These are phyloP conservation scores for Danaus melanippus DNA, from an alignment of 1,140 invertebrate species.

Conservation along the genomic window DNA sequence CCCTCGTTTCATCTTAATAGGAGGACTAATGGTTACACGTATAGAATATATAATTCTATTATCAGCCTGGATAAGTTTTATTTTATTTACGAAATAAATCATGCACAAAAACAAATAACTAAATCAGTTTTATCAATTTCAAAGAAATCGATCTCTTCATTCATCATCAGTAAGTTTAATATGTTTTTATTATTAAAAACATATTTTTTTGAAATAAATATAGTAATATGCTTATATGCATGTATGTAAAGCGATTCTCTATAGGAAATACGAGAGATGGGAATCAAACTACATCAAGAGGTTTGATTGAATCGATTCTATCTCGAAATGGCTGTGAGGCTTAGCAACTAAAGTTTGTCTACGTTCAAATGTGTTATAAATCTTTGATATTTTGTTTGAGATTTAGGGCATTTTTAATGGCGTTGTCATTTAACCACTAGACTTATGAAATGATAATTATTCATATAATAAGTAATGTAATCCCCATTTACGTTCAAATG, in stretches of 20 bases:
- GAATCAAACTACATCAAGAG: conserved; percentile 17
- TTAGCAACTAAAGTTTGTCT: background rate
- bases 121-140: too few species aligned
- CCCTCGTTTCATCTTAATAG: conserved; percentile 7
- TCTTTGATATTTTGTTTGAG: background rate
- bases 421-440: too few species aligned
- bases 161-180: background rate
- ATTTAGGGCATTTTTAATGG: too few species aligned
- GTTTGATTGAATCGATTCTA: conserved; percentile 13
- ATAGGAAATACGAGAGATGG: conserved; percentile 15
- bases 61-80: too few species aligned
- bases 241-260: conserved; percentile 2
- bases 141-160: too few species aligned
- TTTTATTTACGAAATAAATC: too few species aligned
- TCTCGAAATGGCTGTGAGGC: conserved; percentile 2
- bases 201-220: background rate
- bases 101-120: too few species aligned
- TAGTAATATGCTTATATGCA: too few species aligned
- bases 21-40: conserved; percentile 13
- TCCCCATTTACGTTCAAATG: conserved; percentile 20
- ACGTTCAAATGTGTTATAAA: conserved; percentile 5
- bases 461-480: conserved; percentile 17
- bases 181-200: background rate
- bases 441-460: conserved; percentile 1
- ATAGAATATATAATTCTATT: background rate